Evolutionary conservation across 2,113 vertebrate genomes (phyloP).

Genomic region (Oreochromis niloticus): DNA sequence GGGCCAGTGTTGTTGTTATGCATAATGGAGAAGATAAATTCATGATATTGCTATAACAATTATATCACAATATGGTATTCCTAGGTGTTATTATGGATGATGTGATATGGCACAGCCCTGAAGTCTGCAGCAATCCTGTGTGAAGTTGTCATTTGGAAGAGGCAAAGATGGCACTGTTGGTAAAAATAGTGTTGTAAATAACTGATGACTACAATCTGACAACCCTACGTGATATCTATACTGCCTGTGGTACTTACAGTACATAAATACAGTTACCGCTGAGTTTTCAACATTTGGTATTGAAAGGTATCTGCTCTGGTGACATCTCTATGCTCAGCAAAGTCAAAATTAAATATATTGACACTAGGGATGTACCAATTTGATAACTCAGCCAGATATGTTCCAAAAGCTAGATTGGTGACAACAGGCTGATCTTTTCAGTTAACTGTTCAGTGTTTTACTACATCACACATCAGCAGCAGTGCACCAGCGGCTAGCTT

Average conservation of each 20-base stretch:
- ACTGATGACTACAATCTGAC: neutral
- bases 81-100: neutral
- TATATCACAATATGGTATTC: neutral
- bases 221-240: neutral
- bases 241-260: neutral
- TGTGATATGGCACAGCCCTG: neutral
- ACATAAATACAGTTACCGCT: neutral
- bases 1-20: neutral
- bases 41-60: neutral
- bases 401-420: neutral
- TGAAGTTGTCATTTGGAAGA: neutral
- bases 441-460: neutral
- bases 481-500: neutral
- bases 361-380: neutral
- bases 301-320: neutral
- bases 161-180: neutral
- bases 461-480: neutral
- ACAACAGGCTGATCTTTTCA: neutral
- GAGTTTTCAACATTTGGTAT: neutral
- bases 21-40: fast-evolving
- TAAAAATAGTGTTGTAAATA: neutral
- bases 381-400: neutral
- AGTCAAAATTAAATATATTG: neutral
- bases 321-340: neutral
- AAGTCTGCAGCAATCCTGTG: neutral